Conservation (phyloP, 1,140 invertebrate genomes). For the Drosophila parvula region DNA sequence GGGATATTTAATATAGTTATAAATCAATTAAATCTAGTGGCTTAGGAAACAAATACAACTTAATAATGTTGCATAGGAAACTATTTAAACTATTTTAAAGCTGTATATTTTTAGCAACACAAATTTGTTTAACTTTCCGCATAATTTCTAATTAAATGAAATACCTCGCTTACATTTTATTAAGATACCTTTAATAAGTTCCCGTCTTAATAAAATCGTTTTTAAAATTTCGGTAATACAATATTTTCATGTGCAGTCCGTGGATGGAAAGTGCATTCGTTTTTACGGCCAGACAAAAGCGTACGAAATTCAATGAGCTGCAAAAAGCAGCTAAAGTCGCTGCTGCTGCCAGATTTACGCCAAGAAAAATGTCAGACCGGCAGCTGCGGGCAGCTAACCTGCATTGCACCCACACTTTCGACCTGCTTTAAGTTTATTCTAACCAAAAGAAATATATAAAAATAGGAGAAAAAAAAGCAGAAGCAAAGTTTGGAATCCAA, state of each 20-base stretch:
- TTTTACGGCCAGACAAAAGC: slow-evolving; percentile 79
- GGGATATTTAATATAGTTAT: no score
- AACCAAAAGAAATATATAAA: slow-evolving; percentile 21
- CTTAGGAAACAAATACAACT: no score
- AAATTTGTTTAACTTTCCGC: no score
- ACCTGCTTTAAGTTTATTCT: slow-evolving; percentile 17
- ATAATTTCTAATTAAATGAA: neutral
- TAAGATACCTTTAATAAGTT: neutral
- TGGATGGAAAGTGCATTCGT: slow-evolving; percentile 29
- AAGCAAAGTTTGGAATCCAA: slow-evolving; percentile 42
- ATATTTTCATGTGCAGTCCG: neutral
- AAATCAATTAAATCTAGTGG: no score
- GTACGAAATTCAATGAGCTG: slow-evolving; percentile 78
- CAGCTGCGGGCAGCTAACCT: slow-evolving; percentile 63
- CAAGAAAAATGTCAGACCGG: slow-evolving; percentile 73
- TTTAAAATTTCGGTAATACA: neutral
- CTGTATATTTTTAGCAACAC: no score
- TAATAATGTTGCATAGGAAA: no score
- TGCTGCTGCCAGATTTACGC: slow-evolving; percentile 77
- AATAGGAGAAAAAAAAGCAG: neutral
- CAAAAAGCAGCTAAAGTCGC: slow-evolving; percentile 77
- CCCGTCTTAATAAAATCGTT: neutral
- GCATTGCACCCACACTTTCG: slow-evolving; percentile 42
- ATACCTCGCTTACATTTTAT: neutral
- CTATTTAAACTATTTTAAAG: no score